These are phyloP conservation scores for Atherinomorus stipes DNA, from an alignment of 2,113 vertebrate species.

Conservation along the genomic window DNA sequence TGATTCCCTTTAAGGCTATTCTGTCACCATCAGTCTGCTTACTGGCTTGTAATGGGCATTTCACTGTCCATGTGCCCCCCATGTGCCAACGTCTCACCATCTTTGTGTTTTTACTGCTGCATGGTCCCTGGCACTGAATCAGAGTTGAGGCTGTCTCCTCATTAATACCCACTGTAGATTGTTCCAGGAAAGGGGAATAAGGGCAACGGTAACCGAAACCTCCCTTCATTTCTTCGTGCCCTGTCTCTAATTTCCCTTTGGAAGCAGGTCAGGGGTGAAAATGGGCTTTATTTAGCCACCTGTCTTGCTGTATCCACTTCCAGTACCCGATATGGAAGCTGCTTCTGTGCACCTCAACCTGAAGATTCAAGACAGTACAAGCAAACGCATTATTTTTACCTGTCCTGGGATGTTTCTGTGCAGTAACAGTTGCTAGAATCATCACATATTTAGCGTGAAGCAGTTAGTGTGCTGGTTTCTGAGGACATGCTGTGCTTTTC, in stretches of 20 bases:
- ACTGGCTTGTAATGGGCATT: conserved; percentile 9
- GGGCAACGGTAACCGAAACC: conserved; percentile 70
- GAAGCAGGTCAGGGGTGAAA: conserved; percentile 75
- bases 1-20: conserved; percentile 17
- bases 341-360: conserved; percentile 53
- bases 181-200: conserved; percentile 75
- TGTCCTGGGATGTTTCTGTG: conserved; percentile 10
- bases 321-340: conserved; percentile 65
- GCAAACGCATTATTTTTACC: conserved; percentile 36
- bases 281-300: conserved; percentile 79
- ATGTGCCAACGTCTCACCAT: conserved; percentile 32
- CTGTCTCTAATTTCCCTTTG: conserved; percentile 73
- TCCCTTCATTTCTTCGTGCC: conserved; percentile 51
- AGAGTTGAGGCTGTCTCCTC: conserved; percentile 37
- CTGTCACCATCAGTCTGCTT: conserved; percentile 6
- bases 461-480: conserved; percentile 50
- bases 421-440: conserved; percentile 7
- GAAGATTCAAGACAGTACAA: conserved; percentile 2
- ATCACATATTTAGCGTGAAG: conserved; percentile 39
- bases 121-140: conserved; percentile 27
- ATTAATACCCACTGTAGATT: conserved; percentile 73
- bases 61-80: conserved; percentile 19
- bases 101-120: conserved; percentile 43
- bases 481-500: conserved; percentile 73
- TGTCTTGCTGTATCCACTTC: conserved; percentile 67